A percentile compares a stretch with the other conserved stretches of the same genome.
These are phyloP conservation scores for Enoplosus armatus DNA, from an alignment of 2,797 vertebrate species.

Conservation along the genomic window DNA sequence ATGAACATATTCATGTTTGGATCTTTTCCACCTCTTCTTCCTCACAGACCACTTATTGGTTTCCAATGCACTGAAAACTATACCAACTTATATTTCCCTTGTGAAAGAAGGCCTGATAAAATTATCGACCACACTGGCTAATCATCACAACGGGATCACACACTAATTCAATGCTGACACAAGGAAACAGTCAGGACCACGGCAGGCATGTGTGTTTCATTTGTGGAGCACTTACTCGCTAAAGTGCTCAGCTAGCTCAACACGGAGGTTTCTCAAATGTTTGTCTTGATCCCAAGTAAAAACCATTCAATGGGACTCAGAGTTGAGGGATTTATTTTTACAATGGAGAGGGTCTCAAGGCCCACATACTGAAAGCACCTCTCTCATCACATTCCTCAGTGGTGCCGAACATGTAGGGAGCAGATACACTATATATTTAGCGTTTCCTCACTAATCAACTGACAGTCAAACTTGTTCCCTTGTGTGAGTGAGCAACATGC, in stretches of 20 bases:
- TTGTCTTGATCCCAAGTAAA: slow-evolving; percentile 63
- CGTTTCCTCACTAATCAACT: slow-evolving; percentile 27
- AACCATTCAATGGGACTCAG: slow-evolving; percentile 33
- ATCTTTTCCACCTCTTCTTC: slow-evolving; percentile 13
- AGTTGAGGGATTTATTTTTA: slow-evolving; percentile 72
- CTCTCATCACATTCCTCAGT: slow-evolving; percentile 65
- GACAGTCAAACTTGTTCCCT: slow-evolving; percentile 19
- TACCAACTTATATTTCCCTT: not conserved
- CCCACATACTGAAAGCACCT: slow-evolving; percentile 39
- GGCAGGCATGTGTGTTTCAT: slow-evolving; percentile 49
- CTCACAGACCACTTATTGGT: not conserved
- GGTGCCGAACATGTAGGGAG: slow-evolving; percentile 39
- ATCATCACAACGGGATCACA: slow-evolving; percentile 13
- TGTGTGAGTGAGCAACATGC: slow-evolving; percentile 19
- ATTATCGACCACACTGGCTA: not conserved
- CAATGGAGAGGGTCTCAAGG: slow-evolving; percentile 53
- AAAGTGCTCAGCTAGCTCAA: slow-evolving; percentile 47
- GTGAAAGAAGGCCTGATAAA: slow-evolving; percentile 6
- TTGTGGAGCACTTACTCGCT: slow-evolving; percentile 26
- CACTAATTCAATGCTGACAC: slow-evolving; percentile 1
- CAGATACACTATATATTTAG: slow-evolving; percentile 40
- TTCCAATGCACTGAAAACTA: slow-evolving; percentile 5
- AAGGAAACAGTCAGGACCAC: slow-evolving; percentile 12
- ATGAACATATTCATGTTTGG: slow-evolving; percentile 22
- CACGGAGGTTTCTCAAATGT: slow-evolving; percentile 47